These are phyloP conservation scores for Amphiprion ocellaris DNA, from an alignment of 2,113 vertebrate genomes.

Conservation along the genomic window DNA sequence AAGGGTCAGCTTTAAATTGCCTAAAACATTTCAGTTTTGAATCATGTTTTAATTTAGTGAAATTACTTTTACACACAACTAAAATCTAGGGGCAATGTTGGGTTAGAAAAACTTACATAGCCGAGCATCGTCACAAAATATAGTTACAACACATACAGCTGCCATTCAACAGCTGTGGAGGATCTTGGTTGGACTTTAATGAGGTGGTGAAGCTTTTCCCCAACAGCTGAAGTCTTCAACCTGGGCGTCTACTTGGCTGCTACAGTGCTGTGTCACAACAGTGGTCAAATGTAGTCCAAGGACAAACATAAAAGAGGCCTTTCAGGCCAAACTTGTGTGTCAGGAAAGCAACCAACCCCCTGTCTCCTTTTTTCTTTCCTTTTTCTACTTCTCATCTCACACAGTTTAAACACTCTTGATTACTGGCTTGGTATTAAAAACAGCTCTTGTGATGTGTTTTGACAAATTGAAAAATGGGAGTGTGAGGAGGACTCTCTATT, in stretches of 20 bases:
- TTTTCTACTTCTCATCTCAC: conserved; percentile 2
- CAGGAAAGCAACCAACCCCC: conserved; percentile 42
- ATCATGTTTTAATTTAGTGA: too few species aligned
- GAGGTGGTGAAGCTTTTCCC: conserved; percentile 30
- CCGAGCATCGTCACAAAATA: not conserved
- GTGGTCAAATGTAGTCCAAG: conserved; percentile 62
- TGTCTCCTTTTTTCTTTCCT: not conserved
- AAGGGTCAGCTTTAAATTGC: too few species aligned
- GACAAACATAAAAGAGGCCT: conserved; percentile 54
- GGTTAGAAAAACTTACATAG: not conserved
- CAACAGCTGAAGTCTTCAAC: conserved; percentile 52
- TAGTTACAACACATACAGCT: not conserved
- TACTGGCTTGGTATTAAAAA: conserved; percentile 15
- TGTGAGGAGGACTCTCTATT: not conserved
- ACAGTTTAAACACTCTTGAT: conserved; percentile 18
- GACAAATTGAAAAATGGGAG: conserved; percentile 33
- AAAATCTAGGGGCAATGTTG: too few species aligned
- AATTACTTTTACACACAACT: too few species aligned
- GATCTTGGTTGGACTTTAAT: conserved; percentile 26
- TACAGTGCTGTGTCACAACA: conserved; percentile 14
- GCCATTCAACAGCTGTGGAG: conserved; percentile 27
- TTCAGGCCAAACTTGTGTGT: conserved; percentile 51
- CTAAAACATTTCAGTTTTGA: too few species aligned
- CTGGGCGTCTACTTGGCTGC: conserved; percentile 41
- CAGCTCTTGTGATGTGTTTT: conserved; percentile 43